Conservation (phyloP, 2,113 vertebrate species). For the Scytalopus superciliaris region DNA sequence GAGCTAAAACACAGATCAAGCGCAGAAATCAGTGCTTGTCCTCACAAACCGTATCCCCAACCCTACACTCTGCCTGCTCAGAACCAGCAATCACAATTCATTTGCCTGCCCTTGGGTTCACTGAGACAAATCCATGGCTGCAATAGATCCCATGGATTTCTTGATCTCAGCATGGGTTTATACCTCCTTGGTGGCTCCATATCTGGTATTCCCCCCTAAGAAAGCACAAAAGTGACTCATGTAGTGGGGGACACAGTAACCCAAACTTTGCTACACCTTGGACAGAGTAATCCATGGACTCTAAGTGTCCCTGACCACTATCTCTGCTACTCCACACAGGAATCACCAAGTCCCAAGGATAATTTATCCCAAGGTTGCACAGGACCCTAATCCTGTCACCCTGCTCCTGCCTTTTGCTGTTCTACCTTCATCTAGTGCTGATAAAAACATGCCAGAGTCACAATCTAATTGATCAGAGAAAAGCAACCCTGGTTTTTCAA, state of each 20-base stretch:
- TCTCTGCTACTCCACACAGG: neutral
- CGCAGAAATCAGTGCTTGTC: conserved; percentile 12
- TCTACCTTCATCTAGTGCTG: neutral
- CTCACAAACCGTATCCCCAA: neutral
- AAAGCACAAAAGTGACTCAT: neutral
- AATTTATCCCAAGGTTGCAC: neutral
- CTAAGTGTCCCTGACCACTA: neutral
- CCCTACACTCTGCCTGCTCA: neutral
- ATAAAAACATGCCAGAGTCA: neutral
- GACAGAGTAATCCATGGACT: neutral
- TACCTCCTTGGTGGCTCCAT: neutral
- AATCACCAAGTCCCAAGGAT: neutral
- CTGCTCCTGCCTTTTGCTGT: neutral
- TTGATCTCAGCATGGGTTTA: neutral
- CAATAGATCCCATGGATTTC: neutral
- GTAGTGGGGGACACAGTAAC: neutral
- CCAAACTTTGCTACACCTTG: neutral
- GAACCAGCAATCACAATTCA: conserved; percentile 20
- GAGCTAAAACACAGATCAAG: neutral
- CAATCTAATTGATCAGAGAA: neutral
- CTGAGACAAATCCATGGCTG: neutral
- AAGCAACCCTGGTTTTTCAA: neutral
- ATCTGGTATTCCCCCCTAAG: neutral
- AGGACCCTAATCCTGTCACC: neutral
- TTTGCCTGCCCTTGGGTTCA: neutral